Base-by-base conservation (phyloP, 2,797 vertebrate genomes). In the Sebastolobus alascanus region DNA sequence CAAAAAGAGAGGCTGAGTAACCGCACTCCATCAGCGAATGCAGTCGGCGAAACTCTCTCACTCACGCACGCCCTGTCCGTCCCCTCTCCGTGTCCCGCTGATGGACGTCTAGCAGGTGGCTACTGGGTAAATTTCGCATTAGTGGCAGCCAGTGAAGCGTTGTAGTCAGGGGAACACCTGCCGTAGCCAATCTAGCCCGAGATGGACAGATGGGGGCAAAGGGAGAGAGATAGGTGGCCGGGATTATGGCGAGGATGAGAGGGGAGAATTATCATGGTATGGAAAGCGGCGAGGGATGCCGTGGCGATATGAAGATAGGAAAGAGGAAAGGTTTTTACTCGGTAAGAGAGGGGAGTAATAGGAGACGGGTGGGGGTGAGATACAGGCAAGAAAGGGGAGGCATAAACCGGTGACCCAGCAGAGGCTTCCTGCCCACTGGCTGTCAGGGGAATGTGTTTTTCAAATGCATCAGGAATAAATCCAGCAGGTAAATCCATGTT, bases 121-220 rank as follows among this genome's bases (percentile, higher is more conserved):
- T 90, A 80, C 85, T 94, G 89, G 92, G 88, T 94, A 93, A 93
- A 95, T 94, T 93, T 91, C 75, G 68, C 91, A 92, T 95, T 95
- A 93, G 92, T 88, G 78, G 89, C 85, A 92, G 89, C 84, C 86
- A 92, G 90, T 88, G 91, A 92, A 90, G 95, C 92, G 82, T 91
- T 88, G 90, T 93, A 90, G 89, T 94, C 93, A 68, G 84, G 95
- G 90, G 94, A 94, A 85, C 86, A 92, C 91, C 90, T 96, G 96
- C 95, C 96, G 91, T 67, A 88, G 91, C 92, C 93, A 92, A 93
- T 97, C 94, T 94, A 90, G 85, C 81, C 81, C 82, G 68, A 93
- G 92, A 93, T 93, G 86, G 93, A 94, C 92, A 83, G 91, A 89
- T 87, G 76, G 84, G 84, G 89, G 83, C 70, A 66, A 68, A 75